These are phyloP conservation scores for Alaudala cheleensis DNA, from an alignment of 2,113 vertebrate species.

Conservation along the genomic window DNA sequence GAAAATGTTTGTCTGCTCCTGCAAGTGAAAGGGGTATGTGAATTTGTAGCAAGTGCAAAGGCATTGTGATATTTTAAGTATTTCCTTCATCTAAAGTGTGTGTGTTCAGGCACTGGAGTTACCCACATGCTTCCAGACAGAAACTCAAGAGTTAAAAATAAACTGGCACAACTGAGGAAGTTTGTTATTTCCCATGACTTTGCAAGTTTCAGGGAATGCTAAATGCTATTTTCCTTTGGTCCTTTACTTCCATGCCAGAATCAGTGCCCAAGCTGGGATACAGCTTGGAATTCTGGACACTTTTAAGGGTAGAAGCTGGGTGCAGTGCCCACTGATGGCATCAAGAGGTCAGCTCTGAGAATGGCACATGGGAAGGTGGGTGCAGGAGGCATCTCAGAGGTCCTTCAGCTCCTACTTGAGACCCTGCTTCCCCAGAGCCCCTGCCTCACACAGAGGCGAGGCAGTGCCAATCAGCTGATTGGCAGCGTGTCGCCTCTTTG, in stretches of 20 bases:
- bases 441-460: constrained; percentile 52
- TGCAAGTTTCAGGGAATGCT: not conserved
- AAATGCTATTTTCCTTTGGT: not conserved
- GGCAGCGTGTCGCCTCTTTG: constrained; percentile 58
- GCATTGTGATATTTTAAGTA: not conserved
- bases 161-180: not conserved
- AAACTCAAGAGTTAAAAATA: not conserved
- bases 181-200: not conserved
- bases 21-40: not conserved
- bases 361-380: not conserved
- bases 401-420: not conserved
- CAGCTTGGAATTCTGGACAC: not conserved
- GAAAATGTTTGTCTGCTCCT: not conserved
- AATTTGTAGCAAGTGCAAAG: not conserved
- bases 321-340: not conserved
- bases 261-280: not conserved
- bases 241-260: not conserved
- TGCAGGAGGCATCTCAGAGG: not conserved
- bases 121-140: not conserved
- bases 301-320: not conserved
- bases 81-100: not conserved
- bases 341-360: not conserved
- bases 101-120: not conserved
- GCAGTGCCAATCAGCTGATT: constrained; percentile 69
- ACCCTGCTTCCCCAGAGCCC: constrained; percentile 13